Percentiles rank a stretch among this genome's conserved stretches.
Conservation (phyloP, 37 sponge, comb jelly and placozoan genomes). For the Beroe forskalii region DNA sequence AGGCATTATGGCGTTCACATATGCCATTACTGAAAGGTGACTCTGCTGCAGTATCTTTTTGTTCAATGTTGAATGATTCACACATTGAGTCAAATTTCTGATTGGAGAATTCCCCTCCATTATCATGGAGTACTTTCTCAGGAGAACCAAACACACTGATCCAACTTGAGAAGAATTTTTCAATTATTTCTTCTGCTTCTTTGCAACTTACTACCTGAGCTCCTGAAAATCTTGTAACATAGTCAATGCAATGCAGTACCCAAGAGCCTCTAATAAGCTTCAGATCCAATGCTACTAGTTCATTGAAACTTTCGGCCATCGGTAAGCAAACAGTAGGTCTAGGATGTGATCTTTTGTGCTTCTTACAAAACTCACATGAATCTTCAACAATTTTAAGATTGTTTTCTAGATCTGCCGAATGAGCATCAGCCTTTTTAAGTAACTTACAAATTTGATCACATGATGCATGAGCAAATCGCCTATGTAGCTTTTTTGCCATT, state of each 20-base stretch:
- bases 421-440: background rate
- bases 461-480: background rate
- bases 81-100: background rate
- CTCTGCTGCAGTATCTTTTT: conserved; percentile 19
- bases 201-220: background rate
- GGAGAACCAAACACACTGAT: background rate
- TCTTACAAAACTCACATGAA: conserved; percentile 26
- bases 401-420: background rate
- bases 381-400: background rate
- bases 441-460: background rate
- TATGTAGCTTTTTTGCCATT: background rate
- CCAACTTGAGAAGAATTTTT: conserved; percentile 18
- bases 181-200: conserved; percentile 8
- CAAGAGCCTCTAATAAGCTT: background rate
- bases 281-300: conserved; percentile 17
- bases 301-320: background rate
- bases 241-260: conserved; percentile 45
- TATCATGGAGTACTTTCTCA: background rate
- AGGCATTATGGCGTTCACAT: conserved; percentile 1
- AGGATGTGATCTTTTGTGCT: conserved; percentile 17
- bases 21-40: background rate
- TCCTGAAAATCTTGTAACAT: conserved; percentile 32
- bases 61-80: background rate
- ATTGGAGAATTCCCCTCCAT: background rate
- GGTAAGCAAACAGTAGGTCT: conserved; percentile 35